These are phyloP conservation scores for Phortica variegata DNA, from an alignment of 1,140 invertebrate genomes.

Conservation along the genomic window DNA sequence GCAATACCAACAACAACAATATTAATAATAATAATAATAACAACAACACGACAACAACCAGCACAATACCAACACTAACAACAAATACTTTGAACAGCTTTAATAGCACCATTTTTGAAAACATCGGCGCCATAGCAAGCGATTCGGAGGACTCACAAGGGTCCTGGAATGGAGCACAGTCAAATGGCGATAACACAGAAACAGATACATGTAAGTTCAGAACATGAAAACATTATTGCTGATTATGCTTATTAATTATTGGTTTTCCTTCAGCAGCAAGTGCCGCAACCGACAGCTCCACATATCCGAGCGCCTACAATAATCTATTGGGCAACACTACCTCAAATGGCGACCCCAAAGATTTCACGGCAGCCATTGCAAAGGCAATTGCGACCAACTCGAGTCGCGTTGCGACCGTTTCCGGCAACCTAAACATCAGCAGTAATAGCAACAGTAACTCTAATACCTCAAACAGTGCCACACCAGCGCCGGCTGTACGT, in stretches of 20 bases:
- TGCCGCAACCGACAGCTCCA: slow-evolving; percentile 50
- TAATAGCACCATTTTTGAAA: slow-evolving; percentile 12
- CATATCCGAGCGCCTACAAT: slow-evolving; percentile 43
- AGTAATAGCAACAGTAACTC: slow-evolving; percentile 36
- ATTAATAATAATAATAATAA: slow-evolving; percentile 3
- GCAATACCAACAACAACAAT: slow-evolving; percentile 10
- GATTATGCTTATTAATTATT: slow-evolving; percentile 1
- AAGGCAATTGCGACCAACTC: slow-evolving; percentile 11
- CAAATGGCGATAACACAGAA: slow-evolving; percentile 50
- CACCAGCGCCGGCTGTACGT: slow-evolving; percentile 52
- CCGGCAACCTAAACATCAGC: slow-evolving; percentile 5
- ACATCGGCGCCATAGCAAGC: slow-evolving; percentile 18
- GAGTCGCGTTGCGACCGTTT: slow-evolving; percentile 15
- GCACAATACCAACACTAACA: slow-evolving; percentile 10
- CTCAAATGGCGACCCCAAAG: slow-evolving; percentile 45
- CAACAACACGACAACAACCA: slow-evolving; percentile 9
- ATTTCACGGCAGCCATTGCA: slow-evolving; percentile 32
- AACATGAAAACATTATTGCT: background rate
- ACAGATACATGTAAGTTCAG: slow-evolving; percentile 53
- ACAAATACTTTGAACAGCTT: slow-evolving; percentile 7
- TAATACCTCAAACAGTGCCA: slow-evolving; percentile 52
- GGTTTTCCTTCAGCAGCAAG: slow-evolving; percentile 30
- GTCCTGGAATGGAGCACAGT: slow-evolving; percentile 37
- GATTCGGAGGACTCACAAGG: slow-evolving; percentile 47
- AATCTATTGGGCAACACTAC: slow-evolving; percentile 32